Evolutionary conservation across 2,888 invertebrate genomes (phyloP).

Genomic region (Hedya salicella): DNA sequence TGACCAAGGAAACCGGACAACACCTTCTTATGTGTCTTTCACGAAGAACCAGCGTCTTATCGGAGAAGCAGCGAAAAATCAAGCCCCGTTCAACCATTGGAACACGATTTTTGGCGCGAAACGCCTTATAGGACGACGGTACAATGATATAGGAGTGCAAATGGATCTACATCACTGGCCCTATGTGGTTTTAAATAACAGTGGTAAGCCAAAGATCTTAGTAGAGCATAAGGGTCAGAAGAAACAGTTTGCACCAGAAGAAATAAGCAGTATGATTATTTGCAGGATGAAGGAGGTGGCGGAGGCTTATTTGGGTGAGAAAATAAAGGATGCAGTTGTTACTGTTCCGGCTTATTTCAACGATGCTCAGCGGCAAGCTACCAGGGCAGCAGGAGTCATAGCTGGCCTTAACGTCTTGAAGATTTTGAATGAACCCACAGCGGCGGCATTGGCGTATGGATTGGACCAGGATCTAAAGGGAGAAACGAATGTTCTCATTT

Average conservation of each 20-base stretch:
- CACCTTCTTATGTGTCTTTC: slow-evolving; percentile 71
- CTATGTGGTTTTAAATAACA: slow-evolving; percentile 60
- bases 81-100: slow-evolving; percentile 61
- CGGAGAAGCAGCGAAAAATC: slow-evolving; percentile 69
- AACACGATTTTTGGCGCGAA: slow-evolving; percentile 72
- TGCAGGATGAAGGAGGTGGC: slow-evolving; percentile 69
- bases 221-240: slow-evolving; percentile 62
- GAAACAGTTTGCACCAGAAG: slow-evolving; percentile 66
- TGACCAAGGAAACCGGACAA: slow-evolving; percentile 65
- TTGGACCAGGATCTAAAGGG: slow-evolving; percentile 56
- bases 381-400: slow-evolving; percentile 62
- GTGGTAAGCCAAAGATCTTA: slow-evolving; percentile 68
- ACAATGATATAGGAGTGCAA: slow-evolving; percentile 67
- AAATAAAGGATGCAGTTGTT: slow-evolving; percentile 67
- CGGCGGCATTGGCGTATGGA: slow-evolving; percentile 71
- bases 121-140: slow-evolving; percentile 67
- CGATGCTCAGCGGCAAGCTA: slow-evolving; percentile 69
- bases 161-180: slow-evolving; percentile 68
- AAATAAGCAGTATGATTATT: slow-evolving; percentile 71
- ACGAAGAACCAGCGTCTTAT: slow-evolving; percentile 62
- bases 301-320: slow-evolving; percentile 61
- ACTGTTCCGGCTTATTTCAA: slow-evolving; percentile 75
- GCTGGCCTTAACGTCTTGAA: slow-evolving; percentile 69
- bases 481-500: slow-evolving; percentile 62
- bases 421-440: slow-evolving; percentile 71